Conservation (phyloP, 1,140 invertebrate genomes). For the Carposina sasakii region DNA sequence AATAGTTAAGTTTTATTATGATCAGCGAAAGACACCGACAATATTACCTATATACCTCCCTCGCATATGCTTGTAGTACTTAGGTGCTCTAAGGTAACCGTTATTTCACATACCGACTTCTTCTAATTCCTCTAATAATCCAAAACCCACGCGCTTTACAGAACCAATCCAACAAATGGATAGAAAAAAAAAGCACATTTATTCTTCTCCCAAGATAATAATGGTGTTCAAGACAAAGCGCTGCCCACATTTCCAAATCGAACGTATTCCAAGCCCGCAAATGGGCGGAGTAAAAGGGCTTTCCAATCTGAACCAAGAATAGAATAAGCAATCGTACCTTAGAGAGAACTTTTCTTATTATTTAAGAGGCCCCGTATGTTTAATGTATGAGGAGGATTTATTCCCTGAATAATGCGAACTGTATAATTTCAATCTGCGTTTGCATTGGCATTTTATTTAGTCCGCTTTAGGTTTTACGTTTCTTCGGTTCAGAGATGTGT, state of each 20-base stretch:
- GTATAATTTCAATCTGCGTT: slow-evolving; percentile 47
- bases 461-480: too few relatives aligned
- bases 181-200: slow-evolving; percentile 29
- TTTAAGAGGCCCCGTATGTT: slow-evolving; percentile 59
- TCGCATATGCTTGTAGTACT: slow-evolving; percentile 52
- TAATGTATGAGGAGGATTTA: slow-evolving; percentile 63
- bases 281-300: slow-evolving; percentile 25
- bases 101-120: slow-evolving; percentile 52
- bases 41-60: slow-evolving; percentile 36
- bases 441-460: too few relatives aligned
- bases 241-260: too few relatives aligned
- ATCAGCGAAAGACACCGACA: background rate
- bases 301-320: slow-evolving; percentile 62
- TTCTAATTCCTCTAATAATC: slow-evolving; percentile 33
- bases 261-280: too few relatives aligned
- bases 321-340: slow-evolving; percentile 60
- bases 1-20: background rate
- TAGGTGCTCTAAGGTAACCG: slow-evolving; percentile 48
- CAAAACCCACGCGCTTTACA: slow-evolving; percentile 49
- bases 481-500: slow-evolving; percentile 18
- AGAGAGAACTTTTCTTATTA: slow-evolving; percentile 57
- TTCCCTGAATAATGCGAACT: slow-evolving; percentile 47
- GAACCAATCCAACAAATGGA: slow-evolving; percentile 47
- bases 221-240: too few relatives aligned
- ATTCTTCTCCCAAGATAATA: background rate